phyloP scores from a whole-genome alignment of 37 sponge, comb jelly and placozoan species.

The Chondrilla cf. caribensis region DNA sequence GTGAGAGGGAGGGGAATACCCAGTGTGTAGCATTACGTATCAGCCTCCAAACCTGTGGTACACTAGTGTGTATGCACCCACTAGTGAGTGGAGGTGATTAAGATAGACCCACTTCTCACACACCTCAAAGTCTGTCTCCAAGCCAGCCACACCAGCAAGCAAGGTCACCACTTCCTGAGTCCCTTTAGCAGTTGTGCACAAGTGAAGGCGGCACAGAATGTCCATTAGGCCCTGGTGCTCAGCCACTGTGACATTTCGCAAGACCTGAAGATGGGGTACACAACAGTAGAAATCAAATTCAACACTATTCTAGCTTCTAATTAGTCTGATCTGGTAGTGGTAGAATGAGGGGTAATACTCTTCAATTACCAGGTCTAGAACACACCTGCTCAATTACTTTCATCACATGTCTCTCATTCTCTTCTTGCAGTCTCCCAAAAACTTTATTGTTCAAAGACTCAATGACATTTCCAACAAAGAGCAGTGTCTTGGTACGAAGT shows the following conservation, averaged over 20 bases:
- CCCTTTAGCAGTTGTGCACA: constrained; percentile 38
- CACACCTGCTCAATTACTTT: constrained; percentile 47
- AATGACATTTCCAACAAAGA: constrained; percentile 47
- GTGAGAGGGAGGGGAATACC: not conserved
- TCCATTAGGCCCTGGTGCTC: constrained; percentile 59
- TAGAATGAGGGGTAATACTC: too few relatives aligned
- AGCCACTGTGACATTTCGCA: constrained; percentile 53
- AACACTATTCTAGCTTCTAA: too few relatives aligned
- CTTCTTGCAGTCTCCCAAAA: constrained; percentile 30
- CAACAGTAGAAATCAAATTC: too few relatives aligned
- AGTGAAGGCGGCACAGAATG: constrained; percentile 39
- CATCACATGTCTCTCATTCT: constrained; percentile 53
- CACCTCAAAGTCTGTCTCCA: constrained; percentile 56
- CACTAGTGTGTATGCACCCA: too few relatives aligned
- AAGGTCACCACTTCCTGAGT: constrained; percentile 27
- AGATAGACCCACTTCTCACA: too few relatives aligned
- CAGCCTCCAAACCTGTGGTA: too few relatives aligned
- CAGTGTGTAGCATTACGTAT: too few relatives aligned
- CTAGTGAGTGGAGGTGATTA: too few relatives aligned
- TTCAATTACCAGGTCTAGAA: too few relatives aligned
- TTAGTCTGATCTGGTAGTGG: too few relatives aligned
- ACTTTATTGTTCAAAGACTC: constrained; percentile 47
- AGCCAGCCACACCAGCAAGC: constrained; percentile 59
- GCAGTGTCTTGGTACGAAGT: constrained; percentile 47
- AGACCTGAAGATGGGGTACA: too few relatives aligned